phyloP scores from a whole-genome alignment of 2,113 vertebrate genomes.

The Ammodramus savannarum region DNA sequence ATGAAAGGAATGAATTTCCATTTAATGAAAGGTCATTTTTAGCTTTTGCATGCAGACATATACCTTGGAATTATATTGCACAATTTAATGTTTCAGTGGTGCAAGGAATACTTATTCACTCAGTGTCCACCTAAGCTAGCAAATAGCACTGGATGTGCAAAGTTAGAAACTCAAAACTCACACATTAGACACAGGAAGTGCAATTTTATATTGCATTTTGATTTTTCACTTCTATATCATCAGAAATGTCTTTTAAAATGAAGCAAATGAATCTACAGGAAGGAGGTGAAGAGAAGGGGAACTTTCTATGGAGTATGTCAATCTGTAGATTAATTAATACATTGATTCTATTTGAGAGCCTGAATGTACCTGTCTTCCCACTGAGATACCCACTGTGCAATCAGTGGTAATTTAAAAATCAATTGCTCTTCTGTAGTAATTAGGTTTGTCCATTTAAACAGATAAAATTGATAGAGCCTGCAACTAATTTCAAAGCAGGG shows the following conservation, averaged over 20 bases:
- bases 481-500: constrained; percentile 71
- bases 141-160: background rate
- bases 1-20: background rate
- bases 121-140: background rate
- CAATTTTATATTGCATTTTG: background rate
- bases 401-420: constrained; percentile 79
- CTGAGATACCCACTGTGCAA: constrained; percentile 68
- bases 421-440: constrained; percentile 76
- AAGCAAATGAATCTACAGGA: constrained; percentile 11
- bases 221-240: background rate
- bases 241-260: background rate
- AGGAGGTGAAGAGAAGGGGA: background rate
- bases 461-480: constrained; percentile 74
- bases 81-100: background rate
- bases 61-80: background rate
- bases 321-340: constrained; percentile 72
- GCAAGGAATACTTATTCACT: background rate
- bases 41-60: background rate
- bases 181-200: background rate
- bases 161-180: background rate
- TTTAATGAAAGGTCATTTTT: background rate
- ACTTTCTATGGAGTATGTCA: constrained; percentile 35
- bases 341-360: constrained; percentile 71
- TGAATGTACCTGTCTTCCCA: constrained; percentile 69
- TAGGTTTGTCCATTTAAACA: constrained; percentile 76